Base-by-base conservation (phyloP, 2,113 vertebrate species). In the Phylloscopus trochiloides region DNA sequence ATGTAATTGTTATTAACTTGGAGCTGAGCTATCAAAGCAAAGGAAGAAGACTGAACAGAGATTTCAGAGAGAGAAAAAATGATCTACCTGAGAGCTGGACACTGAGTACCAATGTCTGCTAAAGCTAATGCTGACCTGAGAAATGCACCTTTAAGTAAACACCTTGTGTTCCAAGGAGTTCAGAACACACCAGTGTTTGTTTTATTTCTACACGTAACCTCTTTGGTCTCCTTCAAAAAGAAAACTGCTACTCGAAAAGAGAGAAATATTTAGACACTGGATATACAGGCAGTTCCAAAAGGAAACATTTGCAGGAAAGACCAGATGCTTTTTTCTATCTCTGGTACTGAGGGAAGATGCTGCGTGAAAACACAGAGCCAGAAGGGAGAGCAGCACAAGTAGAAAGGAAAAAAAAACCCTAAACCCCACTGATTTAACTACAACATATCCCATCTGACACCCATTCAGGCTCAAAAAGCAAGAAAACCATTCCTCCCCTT, bases 231-330 rank as follows among this genome's bases (percentile, higher is more conserved):
- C 90, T 96, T 96, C 93, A 94, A 18, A 91, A 90, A 73, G 71
- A 85, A 94, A 88, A 15, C 85, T 90, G 90, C 94, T 96, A 94
- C 93, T 95, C 88, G 0, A 90, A 90, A 70, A 94, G 71, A 96
- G 66, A 93, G 90, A 96, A 97, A 96, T 96, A 96, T 96, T 97
- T 97, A 96, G 94, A 96, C 73, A 87, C 81, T 79, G 80, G 47
- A 95, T 95, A 95, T 16, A 95, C 93, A 94, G 82, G 93, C 95
- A 93, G 90, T 47, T 86, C 79, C 92, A 81, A 95, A 93, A 86
- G 79, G 94, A 96, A 96, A 96, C 75, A 92, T 48, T 82, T 51
- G 68, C 83, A 96, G 93, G 82, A 94, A 93, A 88, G 68, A 90
- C 51, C 85, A 94, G 88, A 66, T 90, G 52, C 9, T 6, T 67